A percentile compares a stretch with the other conserved stretches of the same genome.
Conservation (phyloP, 2,888 invertebrate genomes). For the Julus scanicus region DNA sequence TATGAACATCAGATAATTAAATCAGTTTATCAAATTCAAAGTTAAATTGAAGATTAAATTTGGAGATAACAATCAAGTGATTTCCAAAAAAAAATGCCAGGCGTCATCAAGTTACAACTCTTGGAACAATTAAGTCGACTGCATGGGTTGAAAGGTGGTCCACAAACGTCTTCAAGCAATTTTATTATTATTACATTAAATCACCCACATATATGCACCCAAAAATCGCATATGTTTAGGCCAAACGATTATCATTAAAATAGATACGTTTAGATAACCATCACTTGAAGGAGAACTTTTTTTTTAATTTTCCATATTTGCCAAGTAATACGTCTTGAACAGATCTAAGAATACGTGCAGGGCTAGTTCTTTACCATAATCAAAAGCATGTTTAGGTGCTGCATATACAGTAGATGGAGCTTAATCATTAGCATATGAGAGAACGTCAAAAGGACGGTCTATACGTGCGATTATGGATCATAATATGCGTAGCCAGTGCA, state of each 20-base stretch:
- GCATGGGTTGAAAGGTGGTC: too few species aligned
- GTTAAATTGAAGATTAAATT: neutral
- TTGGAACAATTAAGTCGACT: too few species aligned
- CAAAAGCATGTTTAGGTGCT: neutral
- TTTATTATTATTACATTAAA: neutral
- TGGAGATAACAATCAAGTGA: neutral
- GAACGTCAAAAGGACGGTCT: neutral
- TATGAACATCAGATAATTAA: too few species aligned
- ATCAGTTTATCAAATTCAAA: too few species aligned
- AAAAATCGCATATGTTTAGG: conserved; percentile 2
- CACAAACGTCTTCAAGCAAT: neutral
- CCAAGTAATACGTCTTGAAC: neutral
- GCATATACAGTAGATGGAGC: neutral
- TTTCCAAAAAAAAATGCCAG: neutral
- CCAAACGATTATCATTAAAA: neutral
- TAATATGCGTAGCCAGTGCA: neutral
- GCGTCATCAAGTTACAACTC: neutral
- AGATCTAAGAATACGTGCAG: neutral
- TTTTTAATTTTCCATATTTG: neutral
- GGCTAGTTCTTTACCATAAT: neutral
- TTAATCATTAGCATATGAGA: neutral
- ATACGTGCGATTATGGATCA: neutral
- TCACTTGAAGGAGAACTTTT: neutral
- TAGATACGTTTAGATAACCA: too few species aligned
- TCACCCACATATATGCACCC: neutral